Evolutionary conservation across 1,140 invertebrate species (phyloP), one percentile per base, ranked within the genome.

Genomic region (Neodiprion virginianus): DNA sequence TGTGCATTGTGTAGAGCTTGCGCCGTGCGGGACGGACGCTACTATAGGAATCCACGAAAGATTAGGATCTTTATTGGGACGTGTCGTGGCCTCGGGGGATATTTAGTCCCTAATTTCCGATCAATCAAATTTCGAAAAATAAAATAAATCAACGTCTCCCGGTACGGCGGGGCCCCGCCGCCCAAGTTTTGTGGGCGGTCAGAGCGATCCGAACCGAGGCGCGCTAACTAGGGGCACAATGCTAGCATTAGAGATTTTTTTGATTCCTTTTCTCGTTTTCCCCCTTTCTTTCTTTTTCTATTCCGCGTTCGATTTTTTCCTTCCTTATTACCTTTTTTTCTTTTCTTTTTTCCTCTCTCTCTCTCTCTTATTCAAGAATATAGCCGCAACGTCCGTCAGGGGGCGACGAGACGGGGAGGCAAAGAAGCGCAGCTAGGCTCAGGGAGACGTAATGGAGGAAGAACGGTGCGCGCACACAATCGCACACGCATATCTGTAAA

Each of bases 21-120:
- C 28, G 5, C 28, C 28, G 28, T 40, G 2, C 28, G 28, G 28
- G 28, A 40, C 5, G 28, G 5, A 40, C 28, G 28, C 28, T 40
- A 40, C 28, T 40, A 14, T 61, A 12, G 8, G 53, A 61, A 61
- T 61, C 40, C 23, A 70, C 21, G 76, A 78, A 81, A 79, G 85
- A 87, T 87, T 84, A 86, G 79, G 78, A 85, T 87, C 82, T 80
- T 84, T 81, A 83, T 82, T 86, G 78, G 78, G 80, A 85, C 83
- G 83, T 85, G 85, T 86, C 83, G 80, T 83, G 76, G 79, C 84
- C 83, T 78, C 79, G 79, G 81, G 82, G 80, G 86, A 82, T 80
- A 85, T 86, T 87, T 87, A 87, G 82, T 83, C 83, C 74, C 85
- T 86, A 87, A 87, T 87, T 87, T 86, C 80, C 84, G 85, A 87